Conservation (phyloP, 1,140 invertebrate species). For the Drosophila melanica region DNA sequence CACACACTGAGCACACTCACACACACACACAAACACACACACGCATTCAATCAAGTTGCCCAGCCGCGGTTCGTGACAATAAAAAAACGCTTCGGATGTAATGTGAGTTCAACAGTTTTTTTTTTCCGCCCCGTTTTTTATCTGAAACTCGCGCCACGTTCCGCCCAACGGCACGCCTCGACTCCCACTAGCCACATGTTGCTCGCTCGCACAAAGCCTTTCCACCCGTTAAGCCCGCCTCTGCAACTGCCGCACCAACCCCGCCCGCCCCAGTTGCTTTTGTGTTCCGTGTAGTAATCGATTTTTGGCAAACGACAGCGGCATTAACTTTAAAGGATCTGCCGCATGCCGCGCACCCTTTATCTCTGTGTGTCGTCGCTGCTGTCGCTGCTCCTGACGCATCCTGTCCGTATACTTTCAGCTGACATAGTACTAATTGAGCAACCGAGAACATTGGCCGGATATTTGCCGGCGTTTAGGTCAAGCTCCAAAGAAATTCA, state of each 20-base stretch:
- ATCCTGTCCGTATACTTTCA: neutral
- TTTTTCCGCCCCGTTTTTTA: slow-evolving; percentile 3
- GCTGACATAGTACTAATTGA: neutral
- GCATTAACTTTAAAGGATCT: slow-evolving; percentile 40
- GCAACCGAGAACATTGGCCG: neutral
- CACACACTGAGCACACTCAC: slow-evolving; percentile 16
- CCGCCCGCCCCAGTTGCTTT: neutral
- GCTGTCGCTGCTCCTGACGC: slow-evolving; percentile 1
- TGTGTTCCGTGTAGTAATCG: slow-evolving; percentile 52
- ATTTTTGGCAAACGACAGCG: slow-evolving; percentile 65
- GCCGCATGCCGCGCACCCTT: slow-evolving; percentile 11
- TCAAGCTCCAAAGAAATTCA: no score
- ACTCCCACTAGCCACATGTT: slow-evolving; percentile 61
- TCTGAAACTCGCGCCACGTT: neutral
- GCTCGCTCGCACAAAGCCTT: slow-evolving; percentile 36
- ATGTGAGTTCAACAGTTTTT: slow-evolving; percentile 2
- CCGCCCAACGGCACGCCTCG: no score
- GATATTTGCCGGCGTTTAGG: neutral
- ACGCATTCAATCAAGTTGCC: slow-evolving; percentile 55
- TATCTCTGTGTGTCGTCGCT: neutral
- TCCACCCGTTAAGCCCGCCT: no score
- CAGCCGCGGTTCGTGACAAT: slow-evolving; percentile 39
- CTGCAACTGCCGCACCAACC: neutral
- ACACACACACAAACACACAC: neutral
- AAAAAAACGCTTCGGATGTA: slow-evolving; percentile 25